phyloP scores from a whole-genome alignment of 2,113 vertebrate genomes.

The Corythornis madagascariensis region DNA sequence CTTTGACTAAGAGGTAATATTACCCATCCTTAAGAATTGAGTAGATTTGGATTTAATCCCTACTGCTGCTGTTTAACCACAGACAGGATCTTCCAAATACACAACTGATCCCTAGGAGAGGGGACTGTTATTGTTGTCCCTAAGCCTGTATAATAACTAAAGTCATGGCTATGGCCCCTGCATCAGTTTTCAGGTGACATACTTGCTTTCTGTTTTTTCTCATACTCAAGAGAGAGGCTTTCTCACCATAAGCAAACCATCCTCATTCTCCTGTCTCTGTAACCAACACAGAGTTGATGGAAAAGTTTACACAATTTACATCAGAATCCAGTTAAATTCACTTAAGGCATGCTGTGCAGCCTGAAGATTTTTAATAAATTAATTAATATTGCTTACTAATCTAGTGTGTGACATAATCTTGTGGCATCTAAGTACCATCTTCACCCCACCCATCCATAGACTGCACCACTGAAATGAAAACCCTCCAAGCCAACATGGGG shows the following conservation, averaged over 20 bases:
- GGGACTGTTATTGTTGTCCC: neutral
- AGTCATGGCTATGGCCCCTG: neutral
- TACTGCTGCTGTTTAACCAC: neutral
- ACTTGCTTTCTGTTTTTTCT: neutral
- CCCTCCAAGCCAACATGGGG: neutral
- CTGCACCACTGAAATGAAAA: neutral
- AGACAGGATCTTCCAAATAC: conserved; percentile 4
- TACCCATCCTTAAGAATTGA: conserved; percentile 38
- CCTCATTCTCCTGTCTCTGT: neutral
- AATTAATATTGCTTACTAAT: neutral
- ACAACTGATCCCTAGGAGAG: neutral
- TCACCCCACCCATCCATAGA: neutral
- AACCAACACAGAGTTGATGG: neutral
- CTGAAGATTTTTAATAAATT: neutral
- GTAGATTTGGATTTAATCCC: conserved; percentile 50
- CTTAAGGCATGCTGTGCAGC: neutral
- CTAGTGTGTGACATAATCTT: no score
- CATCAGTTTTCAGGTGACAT: neutral
- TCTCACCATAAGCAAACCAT: neutral
- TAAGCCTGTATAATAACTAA: neutral
- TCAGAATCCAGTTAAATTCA: neutral
- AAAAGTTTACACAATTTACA: neutral
- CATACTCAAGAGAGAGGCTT: neutral
- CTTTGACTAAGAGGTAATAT: conserved; percentile 44
- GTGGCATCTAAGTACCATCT: neutral